Conservation (phyloP, 1,140 invertebrate genomes). For the Melitaea cinxia region DNA sequence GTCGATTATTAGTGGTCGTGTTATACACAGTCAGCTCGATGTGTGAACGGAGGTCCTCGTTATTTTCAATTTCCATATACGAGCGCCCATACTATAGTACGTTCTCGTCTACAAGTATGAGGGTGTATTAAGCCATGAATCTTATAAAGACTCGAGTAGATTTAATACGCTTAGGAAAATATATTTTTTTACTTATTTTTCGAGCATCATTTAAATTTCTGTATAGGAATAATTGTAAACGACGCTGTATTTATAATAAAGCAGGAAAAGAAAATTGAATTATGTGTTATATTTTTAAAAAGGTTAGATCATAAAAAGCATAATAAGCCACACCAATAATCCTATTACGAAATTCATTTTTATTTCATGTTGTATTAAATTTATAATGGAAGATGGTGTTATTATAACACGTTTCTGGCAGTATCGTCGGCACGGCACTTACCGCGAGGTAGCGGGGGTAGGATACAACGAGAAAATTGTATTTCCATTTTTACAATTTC, state of each 20-base stretch:
- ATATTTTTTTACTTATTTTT: conserved; percentile 30
- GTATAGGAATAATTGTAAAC: conserved; percentile 3
- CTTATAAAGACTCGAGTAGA: conserved; percentile 69
- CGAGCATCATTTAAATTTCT: conserved; percentile 18
- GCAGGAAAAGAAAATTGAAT: not conserved
- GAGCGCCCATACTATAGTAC: conserved; percentile 65
- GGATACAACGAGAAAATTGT: conserved; percentile 78
- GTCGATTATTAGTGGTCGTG: conserved; percentile 62
- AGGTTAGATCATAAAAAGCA: conserved; percentile 12
- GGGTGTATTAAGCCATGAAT: conserved; percentile 77
- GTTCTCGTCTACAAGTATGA: conserved; percentile 68
- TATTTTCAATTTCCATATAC: conserved; percentile 80
- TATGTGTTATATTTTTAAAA: conserved; percentile 6
- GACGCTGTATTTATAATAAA: conserved; percentile 6
- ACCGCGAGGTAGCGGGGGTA: conserved; percentile 52
- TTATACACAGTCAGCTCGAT: conserved; percentile 64
- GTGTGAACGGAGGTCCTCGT: conserved; percentile 74
- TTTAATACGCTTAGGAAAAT: conserved; percentile 55
- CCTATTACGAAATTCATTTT: conserved; percentile 23
- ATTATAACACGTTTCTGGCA: conserved; percentile 71
- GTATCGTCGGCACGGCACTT: conserved; percentile 49
- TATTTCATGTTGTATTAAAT: conserved; percentile 29
- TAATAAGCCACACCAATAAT: conserved; percentile 27
- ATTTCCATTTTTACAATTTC: conserved; percentile 82
- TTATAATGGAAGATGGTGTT: conserved; percentile 54